A percentile compares a stretch with the other conserved stretches of the same genome.
These are phyloP conservation scores for Seira sanloemensis DNA, from an alignment of 2,888 invertebrate genomes.

Conservation along the genomic window DNA sequence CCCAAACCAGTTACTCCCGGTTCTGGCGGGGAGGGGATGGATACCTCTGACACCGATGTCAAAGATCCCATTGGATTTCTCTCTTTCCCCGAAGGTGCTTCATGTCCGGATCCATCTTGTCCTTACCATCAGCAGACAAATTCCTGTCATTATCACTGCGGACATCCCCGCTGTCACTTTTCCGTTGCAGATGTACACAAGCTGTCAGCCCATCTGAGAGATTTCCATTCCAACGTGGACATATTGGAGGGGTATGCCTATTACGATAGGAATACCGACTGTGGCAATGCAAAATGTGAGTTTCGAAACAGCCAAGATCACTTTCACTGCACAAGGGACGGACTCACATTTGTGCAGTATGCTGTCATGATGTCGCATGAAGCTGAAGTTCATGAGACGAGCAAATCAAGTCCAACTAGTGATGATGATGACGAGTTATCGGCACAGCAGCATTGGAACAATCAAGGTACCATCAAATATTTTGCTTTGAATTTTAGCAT, in stretches of 20 bases:
- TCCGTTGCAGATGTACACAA: slow-evolving; percentile 88
- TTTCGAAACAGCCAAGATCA: slow-evolving; percentile 76
- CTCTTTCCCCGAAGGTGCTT: slow-evolving; percentile 76
- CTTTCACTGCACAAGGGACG: slow-evolving; percentile 85
- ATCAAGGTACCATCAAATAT: slow-evolving; percentile 72
- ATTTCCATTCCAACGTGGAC: slow-evolving; percentile 89
- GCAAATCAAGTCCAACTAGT: slow-evolving; percentile 74
- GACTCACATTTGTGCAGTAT: slow-evolving; percentile 83
- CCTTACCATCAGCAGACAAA: slow-evolving; percentile 80
- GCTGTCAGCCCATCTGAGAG: slow-evolving; percentile 88
- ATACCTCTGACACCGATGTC: slow-evolving; percentile 66
- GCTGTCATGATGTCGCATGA: slow-evolving; percentile 86
- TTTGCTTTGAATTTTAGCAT: neutral
- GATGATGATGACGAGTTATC: slow-evolving; percentile 74
- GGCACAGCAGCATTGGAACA: slow-evolving; percentile 67
- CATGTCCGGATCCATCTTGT: slow-evolving; percentile 87
- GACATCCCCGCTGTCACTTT: slow-evolving; percentile 84
- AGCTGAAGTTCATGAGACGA: slow-evolving; percentile 77
- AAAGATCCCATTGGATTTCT: slow-evolving; percentile 73
- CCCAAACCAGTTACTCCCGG: slow-evolving; percentile 80
- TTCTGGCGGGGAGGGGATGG: slow-evolving; percentile 60
- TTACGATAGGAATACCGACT: slow-evolving; percentile 85
- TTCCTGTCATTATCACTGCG: slow-evolving; percentile 88
- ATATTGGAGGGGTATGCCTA: slow-evolving; percentile 91
- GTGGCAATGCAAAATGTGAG: slow-evolving; percentile 81